Evolutionary conservation across 2,888 invertebrate genomes (phyloP).

Genomic region (Erpobdella octoculata): DNA sequence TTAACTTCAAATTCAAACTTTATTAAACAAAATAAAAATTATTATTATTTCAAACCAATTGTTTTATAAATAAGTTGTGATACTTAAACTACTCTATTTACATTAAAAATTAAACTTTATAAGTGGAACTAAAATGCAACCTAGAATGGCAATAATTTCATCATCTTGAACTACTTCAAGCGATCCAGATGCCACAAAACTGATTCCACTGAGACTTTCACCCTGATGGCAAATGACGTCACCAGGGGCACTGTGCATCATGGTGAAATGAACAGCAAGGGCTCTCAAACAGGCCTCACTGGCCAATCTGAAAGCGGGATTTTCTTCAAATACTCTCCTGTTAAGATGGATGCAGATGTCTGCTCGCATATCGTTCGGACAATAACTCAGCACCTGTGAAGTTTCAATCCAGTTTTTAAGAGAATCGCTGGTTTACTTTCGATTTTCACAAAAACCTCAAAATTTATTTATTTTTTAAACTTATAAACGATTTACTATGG

Average conservation of each 20-base stretch:
- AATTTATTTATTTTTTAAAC: too few relatives aligned
- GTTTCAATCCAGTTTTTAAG: too few relatives aligned
- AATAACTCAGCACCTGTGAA: constrained; percentile 98
- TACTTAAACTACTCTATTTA: too few relatives aligned
- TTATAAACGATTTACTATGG: too few relatives aligned
- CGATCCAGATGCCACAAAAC: constrained; percentile 97
- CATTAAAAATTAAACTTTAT: too few relatives aligned
- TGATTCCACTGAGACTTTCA: constrained; percentile 92
- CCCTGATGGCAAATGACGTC: constrained; percentile 98
- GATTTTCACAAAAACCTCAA: too few relatives aligned
- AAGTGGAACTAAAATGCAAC: too few relatives aligned
- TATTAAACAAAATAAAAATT: too few relatives aligned
- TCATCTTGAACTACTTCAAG: constrained; percentile 99
- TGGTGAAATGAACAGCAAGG: constrained; percentile 56
- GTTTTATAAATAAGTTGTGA: too few relatives aligned
- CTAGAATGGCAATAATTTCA: constrained; percentile 96
- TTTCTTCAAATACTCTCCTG: constrained; percentile 72
- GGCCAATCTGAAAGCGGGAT: constrained; percentile 64
- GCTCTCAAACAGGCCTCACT: constrained; percentile 79
- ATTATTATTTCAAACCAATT: too few relatives aligned
- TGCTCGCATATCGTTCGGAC: constrained; percentile 99
- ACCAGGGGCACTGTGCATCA: constrained; percentile 87
- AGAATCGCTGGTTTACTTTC: too few relatives aligned
- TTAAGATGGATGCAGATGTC: constrained; percentile 99
- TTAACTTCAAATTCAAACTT: too few relatives aligned